These are phyloP conservation scores for Orthonevra nobilis DNA, from an alignment of 2,888 invertebrate species.

Conservation along the genomic window DNA sequence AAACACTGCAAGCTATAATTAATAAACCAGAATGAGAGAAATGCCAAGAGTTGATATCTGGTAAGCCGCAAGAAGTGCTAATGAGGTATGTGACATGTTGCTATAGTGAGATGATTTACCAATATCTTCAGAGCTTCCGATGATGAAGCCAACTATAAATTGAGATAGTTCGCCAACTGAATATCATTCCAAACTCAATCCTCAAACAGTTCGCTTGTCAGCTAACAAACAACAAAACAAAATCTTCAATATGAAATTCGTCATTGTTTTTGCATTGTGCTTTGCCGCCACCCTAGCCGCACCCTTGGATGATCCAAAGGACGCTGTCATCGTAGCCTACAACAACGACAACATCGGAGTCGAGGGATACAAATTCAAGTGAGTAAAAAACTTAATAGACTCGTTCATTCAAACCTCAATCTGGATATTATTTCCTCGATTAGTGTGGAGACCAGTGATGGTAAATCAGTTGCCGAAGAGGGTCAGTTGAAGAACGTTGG, in stretches of 20 bases:
- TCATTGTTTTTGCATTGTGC: constrained; percentile 74
- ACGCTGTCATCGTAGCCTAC: constrained; percentile 73
- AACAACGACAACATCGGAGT: constrained; percentile 82
- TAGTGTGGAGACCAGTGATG: constrained; percentile 81
- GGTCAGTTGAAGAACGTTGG: constrained; percentile 82
- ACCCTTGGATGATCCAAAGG: constrained; percentile 73
- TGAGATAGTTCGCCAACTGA: constrained; percentile 12
- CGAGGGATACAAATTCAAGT: constrained; percentile 83
- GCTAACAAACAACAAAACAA: not conserved
- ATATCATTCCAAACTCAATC: constrained; percentile 21
- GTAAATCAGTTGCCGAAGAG: constrained; percentile 81
- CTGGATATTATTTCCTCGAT: not conserved
- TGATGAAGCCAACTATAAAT: constrained; percentile 36
- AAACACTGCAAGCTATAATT: constrained; percentile 16
- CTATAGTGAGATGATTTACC: constrained; percentile 13
- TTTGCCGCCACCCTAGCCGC: constrained; percentile 75
- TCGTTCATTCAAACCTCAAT: not conserved
- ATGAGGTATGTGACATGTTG: constrained; percentile 31
- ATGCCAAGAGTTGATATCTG: constrained; percentile 17
- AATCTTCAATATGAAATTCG: constrained; percentile 74
- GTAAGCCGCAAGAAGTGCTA: constrained; percentile 35
- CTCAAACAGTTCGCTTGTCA: constrained; percentile 9
- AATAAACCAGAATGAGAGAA: constrained; percentile 20
- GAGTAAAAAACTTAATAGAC: constrained; percentile 72
- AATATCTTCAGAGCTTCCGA: constrained; percentile 18